Evolutionary conservation across 92 coral and sea anemone genomes (phyloP).

Genomic region (Meandrina meandrites): DNA sequence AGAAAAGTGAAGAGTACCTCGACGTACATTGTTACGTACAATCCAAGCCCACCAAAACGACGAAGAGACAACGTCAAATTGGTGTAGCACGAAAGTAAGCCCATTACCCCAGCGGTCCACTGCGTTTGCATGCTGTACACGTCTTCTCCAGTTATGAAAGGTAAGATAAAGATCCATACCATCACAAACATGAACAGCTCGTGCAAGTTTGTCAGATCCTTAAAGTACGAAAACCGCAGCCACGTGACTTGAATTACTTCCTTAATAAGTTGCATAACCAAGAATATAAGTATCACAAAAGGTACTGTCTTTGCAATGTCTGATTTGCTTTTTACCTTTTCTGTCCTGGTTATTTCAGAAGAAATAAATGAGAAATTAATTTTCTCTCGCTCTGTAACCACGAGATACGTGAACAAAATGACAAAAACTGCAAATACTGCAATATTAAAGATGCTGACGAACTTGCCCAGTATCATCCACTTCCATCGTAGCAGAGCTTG

Average conservation of each 20-base stretch:
- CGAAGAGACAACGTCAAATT: slow-evolving; percentile 68
- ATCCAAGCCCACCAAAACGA: slow-evolving; percentile 71
- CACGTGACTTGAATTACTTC: slow-evolving; percentile 64
- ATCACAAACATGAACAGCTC: slow-evolving; percentile 50
- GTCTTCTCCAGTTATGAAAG: slow-evolving; percentile 34
- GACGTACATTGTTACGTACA: slow-evolving; percentile 88
- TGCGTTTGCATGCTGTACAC: slow-evolving; percentile 35
- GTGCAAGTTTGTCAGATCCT: slow-evolving; percentile 58
- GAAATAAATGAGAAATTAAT: slow-evolving; percentile 12
- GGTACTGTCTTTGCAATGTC: neutral
- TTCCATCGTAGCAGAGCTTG: slow-evolving; percentile 71
- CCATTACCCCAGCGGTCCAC: slow-evolving; percentile 76
- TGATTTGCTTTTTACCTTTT: neutral
- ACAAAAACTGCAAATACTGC: slow-evolving; percentile 51
- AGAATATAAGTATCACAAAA: slow-evolving; percentile 31
- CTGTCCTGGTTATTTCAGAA: neutral
- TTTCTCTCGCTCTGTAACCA: slow-evolving; percentile 61
- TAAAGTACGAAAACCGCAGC: slow-evolving; percentile 65
- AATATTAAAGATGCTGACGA: slow-evolving; percentile 50
- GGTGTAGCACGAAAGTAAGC: slow-evolving; percentile 60
- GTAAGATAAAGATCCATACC: slow-evolving; percentile 47
- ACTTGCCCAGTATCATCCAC: slow-evolving; percentile 83
- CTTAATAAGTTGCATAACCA: slow-evolving; percentile 37
- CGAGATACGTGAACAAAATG: slow-evolving; percentile 50
- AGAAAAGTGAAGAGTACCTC: slow-evolving; percentile 77